Percentiles rank a stretch among this genome's conserved stretches.
Conservation (phyloP, 2,888 invertebrate genomes). For the Mystacides longicornis region DNA sequence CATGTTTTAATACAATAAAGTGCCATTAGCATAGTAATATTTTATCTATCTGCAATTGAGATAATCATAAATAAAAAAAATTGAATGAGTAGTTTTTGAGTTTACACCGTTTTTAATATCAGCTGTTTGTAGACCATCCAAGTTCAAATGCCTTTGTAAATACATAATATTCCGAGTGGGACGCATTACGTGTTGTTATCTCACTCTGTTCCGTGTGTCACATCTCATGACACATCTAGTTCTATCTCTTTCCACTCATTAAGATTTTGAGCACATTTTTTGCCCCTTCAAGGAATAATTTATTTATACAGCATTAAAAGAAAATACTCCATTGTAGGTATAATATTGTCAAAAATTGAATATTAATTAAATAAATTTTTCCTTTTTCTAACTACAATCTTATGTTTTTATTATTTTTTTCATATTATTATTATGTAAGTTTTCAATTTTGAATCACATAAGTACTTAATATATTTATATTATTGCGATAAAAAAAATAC, state of each 20-base stretch:
- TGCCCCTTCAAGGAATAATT: slow-evolving; percentile 1
- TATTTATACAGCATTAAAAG: background rate
- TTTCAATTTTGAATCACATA: too few relatives aligned
- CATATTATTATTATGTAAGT: too few relatives aligned
- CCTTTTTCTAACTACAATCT: too few relatives aligned
- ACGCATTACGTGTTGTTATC: background rate
- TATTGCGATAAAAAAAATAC: too few relatives aligned
- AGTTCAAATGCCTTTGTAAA: slow-evolving; percentile 11
- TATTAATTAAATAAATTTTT: too few relatives aligned
- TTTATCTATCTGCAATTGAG: slow-evolving; percentile 14
- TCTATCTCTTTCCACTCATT: slow-evolving; percentile 9
- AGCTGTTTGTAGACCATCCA: slow-evolving; percentile 24
- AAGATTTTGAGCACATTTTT: slow-evolving; percentile 12
- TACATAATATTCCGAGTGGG: background rate
- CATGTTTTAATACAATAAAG: too few relatives aligned
- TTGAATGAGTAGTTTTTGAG: slow-evolving; percentile 6
- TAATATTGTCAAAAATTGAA: too few relatives aligned
- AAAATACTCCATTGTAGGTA: background rate
- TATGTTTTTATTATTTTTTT: too few relatives aligned
- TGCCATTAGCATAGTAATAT: too few relatives aligned
- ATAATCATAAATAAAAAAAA: slow-evolving; percentile 7
- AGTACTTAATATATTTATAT: too few relatives aligned
- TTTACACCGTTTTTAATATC: slow-evolving; percentile 19
- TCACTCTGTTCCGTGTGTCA: background rate
- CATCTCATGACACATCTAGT: background rate